phyloP scores from a whole-genome alignment of 2,113 vertebrate species.

The Furnarius figulus region DNA sequence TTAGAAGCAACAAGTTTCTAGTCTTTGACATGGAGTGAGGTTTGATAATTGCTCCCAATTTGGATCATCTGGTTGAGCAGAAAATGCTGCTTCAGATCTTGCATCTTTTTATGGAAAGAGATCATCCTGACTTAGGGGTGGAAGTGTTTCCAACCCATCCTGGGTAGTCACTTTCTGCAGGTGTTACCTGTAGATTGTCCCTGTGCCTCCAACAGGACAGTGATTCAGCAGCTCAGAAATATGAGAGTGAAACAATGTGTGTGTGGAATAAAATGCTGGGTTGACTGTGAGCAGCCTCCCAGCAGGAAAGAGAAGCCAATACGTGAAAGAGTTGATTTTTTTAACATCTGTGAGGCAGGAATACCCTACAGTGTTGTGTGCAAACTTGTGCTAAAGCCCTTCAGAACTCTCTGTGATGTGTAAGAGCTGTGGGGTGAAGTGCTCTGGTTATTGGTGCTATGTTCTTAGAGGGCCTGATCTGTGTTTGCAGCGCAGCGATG shows the following conservation, averaged over 20 bases:
- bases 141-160: not conserved
- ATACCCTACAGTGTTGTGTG: not conserved
- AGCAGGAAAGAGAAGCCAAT: not conserved
- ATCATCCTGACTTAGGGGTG: not conserved
- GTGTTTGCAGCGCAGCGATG: slow-evolving; percentile 81
- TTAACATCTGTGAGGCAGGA: not conserved
- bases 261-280: not conserved
- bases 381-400: not conserved
- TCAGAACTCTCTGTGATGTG: not conserved
- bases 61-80: not conserved
- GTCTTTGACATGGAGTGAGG: not conserved
- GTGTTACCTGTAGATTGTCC: not conserved
- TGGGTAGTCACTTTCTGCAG: not conserved
- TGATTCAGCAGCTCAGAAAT: not conserved
- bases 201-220: not conserved
- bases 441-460: not conserved
- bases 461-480: not conserved
- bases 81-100: not conserved
- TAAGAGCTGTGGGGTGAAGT: not conserved
- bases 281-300: not conserved
- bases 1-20: not conserved
- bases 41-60: not conserved
- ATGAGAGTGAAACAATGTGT: not conserved
- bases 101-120: not conserved
- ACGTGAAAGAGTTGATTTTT: not conserved